These are phyloP conservation scores for Campaea margaritaria DNA, from an alignment of 2,888 invertebrate genomes.

Conservation along the genomic window DNA sequence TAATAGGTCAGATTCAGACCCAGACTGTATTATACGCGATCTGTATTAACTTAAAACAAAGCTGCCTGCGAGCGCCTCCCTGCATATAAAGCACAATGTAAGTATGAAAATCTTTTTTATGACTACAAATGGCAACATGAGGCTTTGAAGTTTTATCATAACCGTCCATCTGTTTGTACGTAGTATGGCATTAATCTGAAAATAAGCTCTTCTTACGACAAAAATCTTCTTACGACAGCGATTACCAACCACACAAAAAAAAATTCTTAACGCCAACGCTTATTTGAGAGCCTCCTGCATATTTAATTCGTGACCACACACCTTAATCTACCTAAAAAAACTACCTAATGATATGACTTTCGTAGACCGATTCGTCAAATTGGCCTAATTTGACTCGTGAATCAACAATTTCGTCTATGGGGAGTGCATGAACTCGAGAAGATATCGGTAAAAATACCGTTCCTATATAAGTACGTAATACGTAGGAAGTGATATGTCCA, in stretches of 20 bases:
- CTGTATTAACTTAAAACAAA: conserved; percentile 1
- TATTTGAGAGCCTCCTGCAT: too few relatives aligned
- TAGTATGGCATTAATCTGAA: too few relatives aligned
- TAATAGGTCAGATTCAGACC: conserved; percentile 48
- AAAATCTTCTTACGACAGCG: too few relatives aligned
- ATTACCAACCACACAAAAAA: too few relatives aligned
- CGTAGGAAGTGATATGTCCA: conserved; percentile 19
- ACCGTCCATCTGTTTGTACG: too few relatives aligned
- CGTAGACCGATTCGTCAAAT: background rate
- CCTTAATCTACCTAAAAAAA: too few relatives aligned
- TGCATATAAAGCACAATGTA: background rate
- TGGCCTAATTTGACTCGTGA: background rate
- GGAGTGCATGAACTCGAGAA: conserved; percentile 12
- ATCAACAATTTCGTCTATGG: background rate
- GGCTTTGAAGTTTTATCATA: too few relatives aligned
- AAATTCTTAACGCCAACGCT: too few relatives aligned
- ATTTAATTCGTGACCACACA: too few relatives aligned
- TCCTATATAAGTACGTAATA: conserved; percentile 16
- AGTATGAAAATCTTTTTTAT: background rate
- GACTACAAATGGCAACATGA: too few relatives aligned
- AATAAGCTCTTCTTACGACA: too few relatives aligned
- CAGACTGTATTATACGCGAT: conserved; percentile 17
- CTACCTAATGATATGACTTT: background rate
- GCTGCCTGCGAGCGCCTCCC: background rate
- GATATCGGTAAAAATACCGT: conserved; percentile 30